phyloP scores from a whole-genome alignment of 2,113 vertebrate species.

The Bubo scandiacus region DNA sequence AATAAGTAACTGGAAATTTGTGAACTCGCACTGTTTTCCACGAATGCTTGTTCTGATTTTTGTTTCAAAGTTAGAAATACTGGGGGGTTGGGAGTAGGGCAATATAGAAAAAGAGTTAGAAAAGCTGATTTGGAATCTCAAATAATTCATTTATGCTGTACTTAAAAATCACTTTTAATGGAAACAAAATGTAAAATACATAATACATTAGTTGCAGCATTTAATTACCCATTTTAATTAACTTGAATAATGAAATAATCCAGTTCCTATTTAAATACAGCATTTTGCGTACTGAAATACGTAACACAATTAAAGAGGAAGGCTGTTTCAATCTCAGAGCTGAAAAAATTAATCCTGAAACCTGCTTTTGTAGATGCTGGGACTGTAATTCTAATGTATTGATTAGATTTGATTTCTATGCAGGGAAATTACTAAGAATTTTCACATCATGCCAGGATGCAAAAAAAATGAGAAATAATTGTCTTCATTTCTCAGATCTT shows the following conservation, averaged over 20 bases:
- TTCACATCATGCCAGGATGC: neutral
- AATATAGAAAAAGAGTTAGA: neutral
- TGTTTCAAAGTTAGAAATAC: neutral
- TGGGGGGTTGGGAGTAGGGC: neutral
- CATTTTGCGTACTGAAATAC: neutral
- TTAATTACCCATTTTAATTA: slow-evolving; percentile 46
- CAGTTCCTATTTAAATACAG: neutral
- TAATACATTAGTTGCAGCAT: neutral
- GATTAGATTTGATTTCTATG: neutral
- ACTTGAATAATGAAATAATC: slow-evolving; percentile 40
- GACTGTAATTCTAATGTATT: neutral
- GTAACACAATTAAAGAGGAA: neutral
- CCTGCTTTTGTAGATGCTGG: neutral
- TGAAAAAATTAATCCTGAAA: neutral
- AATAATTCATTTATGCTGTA: neutral
- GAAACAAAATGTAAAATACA: slow-evolving; percentile 15
- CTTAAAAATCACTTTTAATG: neutral
- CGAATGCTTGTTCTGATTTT: neutral
- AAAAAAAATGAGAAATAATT: neutral
- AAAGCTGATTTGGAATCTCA: neutral
- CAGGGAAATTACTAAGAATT: neutral
- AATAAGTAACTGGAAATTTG: neutral
- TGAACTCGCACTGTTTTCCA: neutral
- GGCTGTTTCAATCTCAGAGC: neutral
- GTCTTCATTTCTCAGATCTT: neutral